phyloP scores from a whole-genome alignment of 2,113 vertebrate species.

The Pelusios castaneus region DNA sequence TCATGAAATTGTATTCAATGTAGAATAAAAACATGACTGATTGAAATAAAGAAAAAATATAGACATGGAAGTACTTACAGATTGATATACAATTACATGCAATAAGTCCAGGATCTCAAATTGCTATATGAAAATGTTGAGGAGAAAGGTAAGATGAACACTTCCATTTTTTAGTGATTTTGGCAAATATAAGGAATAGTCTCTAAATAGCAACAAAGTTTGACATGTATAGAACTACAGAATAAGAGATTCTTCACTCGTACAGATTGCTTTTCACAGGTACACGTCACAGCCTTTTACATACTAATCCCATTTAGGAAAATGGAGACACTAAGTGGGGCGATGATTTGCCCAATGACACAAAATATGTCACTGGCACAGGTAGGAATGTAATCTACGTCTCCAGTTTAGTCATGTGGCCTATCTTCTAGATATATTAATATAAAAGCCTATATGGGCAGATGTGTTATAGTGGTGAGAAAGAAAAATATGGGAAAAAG shows the following conservation, averaged over 20 bases:
- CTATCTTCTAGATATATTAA: not conserved
- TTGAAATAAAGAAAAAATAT: not conserved
- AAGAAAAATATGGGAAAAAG: not conserved
- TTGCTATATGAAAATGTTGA: not conserved
- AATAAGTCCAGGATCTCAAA: not conserved
- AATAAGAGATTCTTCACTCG: not conserved
- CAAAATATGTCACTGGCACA: not conserved
- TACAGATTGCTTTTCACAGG: not conserved
- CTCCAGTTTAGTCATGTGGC: not conserved
- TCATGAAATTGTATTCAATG: not conserved
- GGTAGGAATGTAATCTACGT: not conserved
- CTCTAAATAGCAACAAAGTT: not conserved
- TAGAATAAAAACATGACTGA: constrained; percentile 19
- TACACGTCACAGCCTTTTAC: not conserved
- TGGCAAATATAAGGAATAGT: not conserved
- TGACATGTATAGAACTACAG: not conserved
- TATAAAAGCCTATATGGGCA: not conserved
- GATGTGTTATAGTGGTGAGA: not conserved
- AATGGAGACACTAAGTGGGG: not conserved
- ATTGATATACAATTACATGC: not conserved
- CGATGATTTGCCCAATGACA: not conserved
- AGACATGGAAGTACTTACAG: constrained; percentile 29
- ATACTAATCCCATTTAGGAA: not conserved
- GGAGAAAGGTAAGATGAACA: not conserved
- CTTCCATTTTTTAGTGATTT: not conserved